These are phyloP conservation scores for Rhabditophanes sp. DNA, from an alignment of 2,888 invertebrate species.

Conservation along the genomic window DNA sequence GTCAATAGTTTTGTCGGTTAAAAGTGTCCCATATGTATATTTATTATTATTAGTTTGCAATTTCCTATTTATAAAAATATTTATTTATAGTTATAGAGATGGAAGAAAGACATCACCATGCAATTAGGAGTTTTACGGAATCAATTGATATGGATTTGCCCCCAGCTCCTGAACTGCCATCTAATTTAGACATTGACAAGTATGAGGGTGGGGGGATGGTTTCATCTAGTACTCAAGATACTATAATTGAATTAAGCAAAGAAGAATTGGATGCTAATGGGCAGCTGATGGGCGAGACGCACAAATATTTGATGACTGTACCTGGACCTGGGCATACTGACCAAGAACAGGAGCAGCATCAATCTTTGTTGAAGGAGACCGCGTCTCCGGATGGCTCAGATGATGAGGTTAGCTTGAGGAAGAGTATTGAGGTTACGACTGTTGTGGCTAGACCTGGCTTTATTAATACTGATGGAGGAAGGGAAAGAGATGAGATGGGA, in stretches of 20 bases:
- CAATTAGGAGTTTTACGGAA: slow-evolving; percentile 41
- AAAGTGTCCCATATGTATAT: too few species aligned
- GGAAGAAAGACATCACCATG: slow-evolving; percentile 23
- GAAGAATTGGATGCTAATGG: slow-evolving; percentile 11
- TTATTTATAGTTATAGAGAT: too few species aligned
- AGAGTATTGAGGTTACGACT: background rate
- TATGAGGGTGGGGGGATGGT: slow-evolving; percentile 10
- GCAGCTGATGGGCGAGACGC: slow-evolving; percentile 35
- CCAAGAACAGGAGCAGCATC: slow-evolving; percentile 37
- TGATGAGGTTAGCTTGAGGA: background rate
- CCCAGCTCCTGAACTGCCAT: slow-evolving; percentile 25
- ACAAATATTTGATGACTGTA: slow-evolving; percentile 38
- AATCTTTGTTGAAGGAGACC: slow-evolving; percentile 22
- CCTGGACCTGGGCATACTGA: slow-evolving; percentile 37
- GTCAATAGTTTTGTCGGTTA: too few species aligned
- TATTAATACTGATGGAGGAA: background rate
- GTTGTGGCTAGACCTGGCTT: background rate
- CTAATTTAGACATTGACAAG: slow-evolving; percentile 25
- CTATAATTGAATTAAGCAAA: slow-evolving; percentile 33
- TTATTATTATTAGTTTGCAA: too few species aligned
- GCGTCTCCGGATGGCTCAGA: slow-evolving; percentile 16
- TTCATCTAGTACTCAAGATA: slow-evolving; percentile 22
- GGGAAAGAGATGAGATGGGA: slow-evolving; percentile 14
- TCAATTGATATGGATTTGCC: slow-evolving; percentile 34
- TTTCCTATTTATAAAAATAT: too few species aligned